These are phyloP conservation scores for Aphidius ervi DNA, from an alignment of 1,140 invertebrate species.

Conservation along the genomic window DNA sequence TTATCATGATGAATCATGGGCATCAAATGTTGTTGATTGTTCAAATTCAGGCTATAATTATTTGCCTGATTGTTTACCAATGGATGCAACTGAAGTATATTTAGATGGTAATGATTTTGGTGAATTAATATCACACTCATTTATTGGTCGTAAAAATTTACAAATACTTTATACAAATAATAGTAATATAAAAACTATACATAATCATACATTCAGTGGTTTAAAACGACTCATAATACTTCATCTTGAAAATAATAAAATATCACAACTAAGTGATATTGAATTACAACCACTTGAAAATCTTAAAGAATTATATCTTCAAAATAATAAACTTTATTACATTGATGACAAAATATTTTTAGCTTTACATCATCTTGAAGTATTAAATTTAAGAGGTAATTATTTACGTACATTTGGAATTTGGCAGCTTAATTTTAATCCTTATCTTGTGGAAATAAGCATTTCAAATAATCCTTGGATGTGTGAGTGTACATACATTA, in stretches of 20 bases:
- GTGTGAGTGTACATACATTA: slow-evolving; percentile 81
- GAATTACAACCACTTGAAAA: slow-evolving; percentile 71
- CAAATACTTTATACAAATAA: slow-evolving; percentile 78
- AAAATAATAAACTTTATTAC: slow-evolving; percentile 72
- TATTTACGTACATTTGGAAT: slow-evolving; percentile 71
- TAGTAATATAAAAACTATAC: slow-evolving; percentile 72
- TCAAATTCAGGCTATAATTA: slow-evolving; percentile 67
- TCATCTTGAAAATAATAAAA: slow-evolving; percentile 78
- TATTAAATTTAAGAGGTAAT: slow-evolving; percentile 77
- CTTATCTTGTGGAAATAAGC: slow-evolving; percentile 73
- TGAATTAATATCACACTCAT: slow-evolving; percentile 76
- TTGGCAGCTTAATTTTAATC: slow-evolving; percentile 69
- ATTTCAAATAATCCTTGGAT: slow-evolving; percentile 85
- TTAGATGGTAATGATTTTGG: slow-evolving; percentile 80
- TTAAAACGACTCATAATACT: slow-evolving; percentile 69
- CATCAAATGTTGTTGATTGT: slow-evolving; percentile 88
- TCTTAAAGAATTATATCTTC: slow-evolving; percentile 78
- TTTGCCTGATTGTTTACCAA: slow-evolving; percentile 76
- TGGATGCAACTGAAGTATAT: slow-evolving; percentile 87
- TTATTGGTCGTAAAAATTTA: slow-evolving; percentile 83
- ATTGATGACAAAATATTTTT: slow-evolving; percentile 75
- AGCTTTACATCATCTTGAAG: slow-evolving; percentile 67
- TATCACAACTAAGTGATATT: slow-evolving; percentile 68
- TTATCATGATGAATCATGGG: slow-evolving; percentile 81
- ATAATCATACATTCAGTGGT: slow-evolving; percentile 82